Evolutionary conservation across 1,140 invertebrate genomes (phyloP), one percentile per base, ranked within the genome.

Genomic region (Xylocopa sonorina): DNA sequence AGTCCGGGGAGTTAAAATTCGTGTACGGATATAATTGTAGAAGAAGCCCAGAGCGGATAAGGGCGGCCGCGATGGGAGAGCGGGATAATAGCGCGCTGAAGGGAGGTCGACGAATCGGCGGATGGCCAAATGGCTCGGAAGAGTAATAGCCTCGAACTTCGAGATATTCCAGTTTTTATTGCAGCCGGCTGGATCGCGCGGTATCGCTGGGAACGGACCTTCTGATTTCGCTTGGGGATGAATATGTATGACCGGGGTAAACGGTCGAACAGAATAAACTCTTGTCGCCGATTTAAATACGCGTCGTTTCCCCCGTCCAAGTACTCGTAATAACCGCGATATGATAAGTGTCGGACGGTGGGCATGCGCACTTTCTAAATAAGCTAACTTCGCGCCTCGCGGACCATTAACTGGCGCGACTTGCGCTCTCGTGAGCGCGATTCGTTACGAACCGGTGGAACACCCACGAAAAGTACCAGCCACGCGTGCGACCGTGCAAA

Each of bases 1-100:
- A 87, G 81, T 60, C n/a, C 29, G 68, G 29, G 76, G 73, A 86
- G 85, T 87, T 86, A 67, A 84, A 87, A 86, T 86, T 86, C 81
- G 84, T 86, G 81, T 86, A 81, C 41, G 74, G 29, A 60, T 84
- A 84, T 87, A 87, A 87, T 87, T 83, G 74, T 84, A 34, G 38
- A 5, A 32, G 43, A 43, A 48, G 48, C 2, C 48, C 24, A n/a
- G n/a, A n/a, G n/a, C 41, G 68, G 81, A 73, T 80, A 80, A 84
- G 75, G 53, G 29, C 51, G 46, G 46, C 14, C 9, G 7, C 12
- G 55, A 77, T 64, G 21, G 41, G n/a, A 18, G n/a, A 48, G 41
- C 41, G n/a, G 57, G 67, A 58, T 46, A 55, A n/a, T 57, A 5
- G 18, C 14, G n/a, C 12, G 41, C 6, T 24, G 29, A 79, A 27